Conservation (phyloP, 1,140 invertebrate genomes). For the Drosophila parvula region DNA sequence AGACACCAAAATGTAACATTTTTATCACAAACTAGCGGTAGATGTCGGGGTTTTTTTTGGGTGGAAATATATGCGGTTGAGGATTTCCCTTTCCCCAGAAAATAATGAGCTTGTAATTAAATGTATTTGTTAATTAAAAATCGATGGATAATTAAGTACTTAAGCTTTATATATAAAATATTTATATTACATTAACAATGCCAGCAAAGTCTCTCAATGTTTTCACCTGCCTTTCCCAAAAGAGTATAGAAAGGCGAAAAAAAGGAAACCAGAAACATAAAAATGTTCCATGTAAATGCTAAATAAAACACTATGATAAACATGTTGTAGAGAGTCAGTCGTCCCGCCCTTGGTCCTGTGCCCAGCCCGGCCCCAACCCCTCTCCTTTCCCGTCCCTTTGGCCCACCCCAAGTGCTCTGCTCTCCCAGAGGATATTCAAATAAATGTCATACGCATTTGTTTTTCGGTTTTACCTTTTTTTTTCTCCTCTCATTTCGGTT, state of each 20-base stretch:
- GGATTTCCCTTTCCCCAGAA: neutral
- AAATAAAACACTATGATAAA: constrained; percentile 81
- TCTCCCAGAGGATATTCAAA: constrained; percentile 80
- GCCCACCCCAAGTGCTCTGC: constrained; percentile 9
- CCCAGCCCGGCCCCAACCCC: neutral
- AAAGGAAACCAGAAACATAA: constrained; percentile 27
- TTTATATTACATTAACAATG: neutral
- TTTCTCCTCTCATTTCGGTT: constrained; percentile 46
- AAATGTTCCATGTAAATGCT: constrained; percentile 60
- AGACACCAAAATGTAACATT: constrained; percentile 78
- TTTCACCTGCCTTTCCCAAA: neutral
- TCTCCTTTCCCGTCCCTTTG: constrained; percentile 1
- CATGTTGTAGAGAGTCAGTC: constrained; percentile 59
- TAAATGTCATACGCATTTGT: constrained; percentile 82
- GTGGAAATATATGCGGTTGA: neutral
- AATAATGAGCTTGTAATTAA: neutral
- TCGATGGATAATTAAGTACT: neutral
- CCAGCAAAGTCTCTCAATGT: neutral
- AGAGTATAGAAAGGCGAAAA: constrained; percentile 44
- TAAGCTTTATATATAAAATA: neutral
- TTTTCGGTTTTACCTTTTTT: constrained; percentile 63
- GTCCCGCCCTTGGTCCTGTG: constrained; percentile 22
- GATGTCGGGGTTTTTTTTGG: constrained; percentile 17
- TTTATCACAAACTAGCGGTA: constrained; percentile 70
- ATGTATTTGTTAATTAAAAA: neutral